These are phyloP conservation scores for Pedetes capensis DNA, from an alignment of 2,113 vertebrate genomes.

Conservation along the genomic window DNA sequence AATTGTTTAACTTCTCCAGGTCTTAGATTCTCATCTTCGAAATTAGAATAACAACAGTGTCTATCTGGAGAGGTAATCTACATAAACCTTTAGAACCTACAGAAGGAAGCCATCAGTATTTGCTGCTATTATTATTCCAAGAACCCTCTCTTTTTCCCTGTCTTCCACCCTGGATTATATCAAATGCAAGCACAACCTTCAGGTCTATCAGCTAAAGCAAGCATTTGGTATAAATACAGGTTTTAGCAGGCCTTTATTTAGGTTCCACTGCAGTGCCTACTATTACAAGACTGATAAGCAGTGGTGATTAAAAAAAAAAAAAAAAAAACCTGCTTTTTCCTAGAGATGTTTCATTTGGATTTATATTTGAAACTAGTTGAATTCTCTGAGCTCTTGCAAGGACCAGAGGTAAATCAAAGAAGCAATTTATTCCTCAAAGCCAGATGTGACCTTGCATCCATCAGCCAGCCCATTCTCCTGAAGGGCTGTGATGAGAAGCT, in stretches of 20 bases:
- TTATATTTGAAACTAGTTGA: conserved; percentile 53
- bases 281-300: background rate
- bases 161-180: background rate
- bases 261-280: background rate
- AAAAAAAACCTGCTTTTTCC: background rate
- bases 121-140: background rate
- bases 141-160: background rate
- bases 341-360: conserved; percentile 42
- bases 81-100: background rate
- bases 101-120: background rate
- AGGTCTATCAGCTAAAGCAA: background rate
- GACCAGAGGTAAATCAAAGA: conserved; percentile 62
- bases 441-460: conserved; percentile 27
- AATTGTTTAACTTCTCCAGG: background rate
- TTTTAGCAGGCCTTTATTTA: background rate
- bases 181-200: background rate
- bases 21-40: background rate
- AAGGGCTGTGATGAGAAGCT: background rate
- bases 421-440: conserved; percentile 60
- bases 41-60: background rate
- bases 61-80: background rate
- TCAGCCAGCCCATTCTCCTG: conserved; percentile 42
- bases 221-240: background rate
- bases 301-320: background rate
- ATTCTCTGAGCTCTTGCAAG: conserved; percentile 58